Percentiles rank a stretch among this genome's conserved stretches.
phyloP scores from a whole-genome alignment of 1,140 invertebrate genomes.

The Drosophila navojoa region DNA sequence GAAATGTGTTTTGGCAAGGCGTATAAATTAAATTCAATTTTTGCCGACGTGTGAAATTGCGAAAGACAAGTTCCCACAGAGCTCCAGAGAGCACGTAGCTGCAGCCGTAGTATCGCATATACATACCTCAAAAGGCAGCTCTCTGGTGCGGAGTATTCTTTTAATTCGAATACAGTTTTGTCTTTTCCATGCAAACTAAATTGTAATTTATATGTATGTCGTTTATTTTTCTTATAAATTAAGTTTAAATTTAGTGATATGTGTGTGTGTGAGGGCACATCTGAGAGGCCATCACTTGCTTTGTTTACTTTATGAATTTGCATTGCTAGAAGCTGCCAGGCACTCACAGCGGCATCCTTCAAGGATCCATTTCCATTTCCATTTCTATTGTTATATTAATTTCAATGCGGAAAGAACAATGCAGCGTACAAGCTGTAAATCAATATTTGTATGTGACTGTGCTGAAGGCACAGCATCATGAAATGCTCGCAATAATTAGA shows the following conservation, averaged over 20 bases:
- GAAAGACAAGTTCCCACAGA: conserved; percentile 40
- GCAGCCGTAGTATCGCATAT: background rate
- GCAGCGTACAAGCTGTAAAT: conserved; percentile 28
- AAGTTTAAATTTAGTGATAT: background rate
- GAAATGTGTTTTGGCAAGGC: conserved; percentile 56
- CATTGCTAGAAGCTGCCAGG: conserved; percentile 17
- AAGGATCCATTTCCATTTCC: conserved; percentile 11
- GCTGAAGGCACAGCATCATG: no score
- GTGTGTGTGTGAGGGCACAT: no score
- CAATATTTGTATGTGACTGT: conserved; percentile 9
- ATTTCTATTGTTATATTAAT: conserved; percentile 14
- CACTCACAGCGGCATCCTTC: conserved; percentile 9
- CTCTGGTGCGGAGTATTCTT: background rate
- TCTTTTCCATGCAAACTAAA: background rate
- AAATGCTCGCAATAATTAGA: no score
- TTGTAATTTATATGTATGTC: conserved; percentile 1
- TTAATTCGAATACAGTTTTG: background rate
- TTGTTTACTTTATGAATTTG: background rate
- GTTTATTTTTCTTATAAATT: background rate
- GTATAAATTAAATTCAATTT: conserved; percentile 67
- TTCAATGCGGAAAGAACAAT: conserved; percentile 12
- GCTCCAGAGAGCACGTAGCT: background rate
- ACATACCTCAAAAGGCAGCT: background rate
- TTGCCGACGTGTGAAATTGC: conserved; percentile 63
- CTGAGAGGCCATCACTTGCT: background rate